Base-by-base conservation (phyloP, 1,140 invertebrate genomes). In the Helicoverpa armigera region DNA sequence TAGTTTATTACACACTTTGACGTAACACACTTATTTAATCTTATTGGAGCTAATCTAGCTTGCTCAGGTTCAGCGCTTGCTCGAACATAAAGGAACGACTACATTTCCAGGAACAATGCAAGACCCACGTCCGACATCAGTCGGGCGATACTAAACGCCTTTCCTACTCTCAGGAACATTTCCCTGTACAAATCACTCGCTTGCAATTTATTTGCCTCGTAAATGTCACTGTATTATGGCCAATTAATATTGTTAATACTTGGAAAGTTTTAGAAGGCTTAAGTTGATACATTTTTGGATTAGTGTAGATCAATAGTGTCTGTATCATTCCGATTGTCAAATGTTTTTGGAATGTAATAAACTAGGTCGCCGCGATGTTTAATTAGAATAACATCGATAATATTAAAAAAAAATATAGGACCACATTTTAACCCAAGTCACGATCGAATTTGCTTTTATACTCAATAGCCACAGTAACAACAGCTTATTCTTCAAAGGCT, bases 21-120 rank as follows among this genome's bases (percentile, higher is more conserved):
- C 35, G 35, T 43, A 43, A 43, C 5, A 43, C 1, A 43, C 9
- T 7, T 43, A 43, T 31, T 5, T 13, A 61, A 60, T 61, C 23
- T 11, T 14, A 61, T 61, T 61, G 58, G 5, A 61, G 2, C 23
- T 61, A 61, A 61, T 31, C 23, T 13, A 61, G 23, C 29, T 61
- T 31, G 58, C 23, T 12, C 35, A 35, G 23, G 23, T 65, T 35
- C 35, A 43, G 35, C 16, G 29, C 63, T 13, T 11, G 29, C 23
- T 61, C 58, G 16, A 61, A 60, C 58, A 56, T 73, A 73, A 50
- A 73, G 50, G 50, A 56, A 29, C 12, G 51, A 35, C 70, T 54
- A 73, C 70, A 73, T 73, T 73, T 73, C 53, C 51, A 56, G 18
- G 53, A 73, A 73, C 70, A 73, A 73, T 73, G 70, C 48, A 50